Base-by-base conservation (phyloP, 2,113 vertebrate species). In the Trachemys scripta region DNA sequence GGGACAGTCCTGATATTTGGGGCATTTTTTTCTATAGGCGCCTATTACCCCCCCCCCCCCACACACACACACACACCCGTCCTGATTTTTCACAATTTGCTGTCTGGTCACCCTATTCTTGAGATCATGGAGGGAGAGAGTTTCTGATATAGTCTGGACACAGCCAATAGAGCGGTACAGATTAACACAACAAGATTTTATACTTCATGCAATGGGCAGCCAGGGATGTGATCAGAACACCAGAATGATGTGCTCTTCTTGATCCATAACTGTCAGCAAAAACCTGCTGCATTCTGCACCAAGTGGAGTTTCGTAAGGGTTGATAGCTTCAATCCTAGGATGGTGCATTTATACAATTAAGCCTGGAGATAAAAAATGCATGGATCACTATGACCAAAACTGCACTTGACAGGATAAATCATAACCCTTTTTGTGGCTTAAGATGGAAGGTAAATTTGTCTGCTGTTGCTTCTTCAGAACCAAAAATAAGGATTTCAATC, bases 301-400 rank as follows among this genome's bases (percentile, higher is more conserved):
- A 75, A 75, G 19, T 75, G 69, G 20, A 24, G 69, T 75, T 75
- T 75, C n/a, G 3, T 57, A 50, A 93, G 17, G 20, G 80, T 86
- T 86, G 29, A 62, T 2, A 49, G 79, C 86, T 89, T 90, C 84
- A 72, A 82, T 85, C 20, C 35, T 89, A 19, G 20, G 3, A 53
- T 10, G 51, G 51, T 49, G 13, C 57, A 91, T 85, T 86, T 75
- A 85, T 35, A 10, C 29, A 78, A 78, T 5, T n/a, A 89, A 82
- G 45, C 3, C 42, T 51, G 84, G 25, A 25, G 85, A 89, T 95
- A 88, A 82, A 90, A 92, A 91, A 81, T 53, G 25, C 27, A 17
- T 75, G 38, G 22, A 19, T 75, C 38, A 24, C n/a, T 82, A 86
- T 76, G 69, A 89, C 91, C 0, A 0, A 10, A 65, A 75, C 22